phyloP scores from a whole-genome alignment of 2,113 vertebrate genomes.

The Ciconia boyciana region DNA sequence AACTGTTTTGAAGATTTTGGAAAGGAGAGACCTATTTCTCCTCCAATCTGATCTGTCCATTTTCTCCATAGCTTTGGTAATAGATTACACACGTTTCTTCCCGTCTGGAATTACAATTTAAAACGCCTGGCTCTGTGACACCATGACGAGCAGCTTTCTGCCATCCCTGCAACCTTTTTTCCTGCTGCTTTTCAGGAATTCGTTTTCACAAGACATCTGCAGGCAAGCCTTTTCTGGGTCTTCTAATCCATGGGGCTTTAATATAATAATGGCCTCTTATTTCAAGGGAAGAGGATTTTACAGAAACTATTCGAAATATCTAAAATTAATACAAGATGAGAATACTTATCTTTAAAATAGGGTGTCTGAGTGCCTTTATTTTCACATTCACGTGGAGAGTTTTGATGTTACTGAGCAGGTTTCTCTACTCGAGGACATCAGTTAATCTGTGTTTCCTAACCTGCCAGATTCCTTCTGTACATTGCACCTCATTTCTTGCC shows the following conservation, averaged over 20 bases:
- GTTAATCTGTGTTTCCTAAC: neutral
- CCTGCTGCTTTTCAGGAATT: slow-evolving; percentile 35
- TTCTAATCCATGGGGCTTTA: neutral
- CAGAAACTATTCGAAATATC: neutral
- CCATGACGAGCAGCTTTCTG: neutral
- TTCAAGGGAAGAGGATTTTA: neutral
- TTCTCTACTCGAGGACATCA: neutral
- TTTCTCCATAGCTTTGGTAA: neutral
- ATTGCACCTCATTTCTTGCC: neutral
- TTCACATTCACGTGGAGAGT: neutral
- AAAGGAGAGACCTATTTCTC: neutral
- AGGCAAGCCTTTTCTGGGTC: neutral
- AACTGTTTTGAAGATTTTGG: neutral
- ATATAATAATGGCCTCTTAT: neutral
- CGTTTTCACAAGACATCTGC: neutral
- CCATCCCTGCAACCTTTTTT: neutral
- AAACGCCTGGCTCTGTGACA: neutral
- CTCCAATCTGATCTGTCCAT: neutral
- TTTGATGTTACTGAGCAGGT: neutral
- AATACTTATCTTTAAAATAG: neutral
- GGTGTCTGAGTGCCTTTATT: neutral
- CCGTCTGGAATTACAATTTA: neutral
- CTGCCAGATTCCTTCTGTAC: neutral
- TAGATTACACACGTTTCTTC: neutral
- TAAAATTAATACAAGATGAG: neutral